Evolutionary conservation across 64 coral and sea anemone species (phyloP).

Genomic region (Orbicella faveolata): DNA sequence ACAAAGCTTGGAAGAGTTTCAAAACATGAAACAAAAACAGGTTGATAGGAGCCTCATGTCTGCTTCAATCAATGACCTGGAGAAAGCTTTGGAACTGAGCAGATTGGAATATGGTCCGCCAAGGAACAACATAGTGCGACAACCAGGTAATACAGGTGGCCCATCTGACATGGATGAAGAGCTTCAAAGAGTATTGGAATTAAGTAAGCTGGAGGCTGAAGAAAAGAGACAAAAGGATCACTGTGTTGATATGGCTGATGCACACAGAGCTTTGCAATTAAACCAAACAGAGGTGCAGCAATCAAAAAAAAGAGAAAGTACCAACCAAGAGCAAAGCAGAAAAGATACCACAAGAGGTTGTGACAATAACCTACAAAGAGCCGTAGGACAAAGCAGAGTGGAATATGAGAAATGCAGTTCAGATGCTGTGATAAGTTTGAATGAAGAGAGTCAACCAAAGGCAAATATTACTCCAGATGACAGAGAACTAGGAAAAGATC

Average conservation of each 20-base stretch:
- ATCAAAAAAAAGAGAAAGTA: background rate
- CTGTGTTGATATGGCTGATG: background rate
- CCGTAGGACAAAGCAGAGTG: slow-evolving; percentile 8
- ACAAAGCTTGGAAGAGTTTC: slow-evolving; percentile 26
- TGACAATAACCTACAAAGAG: slow-evolving; percentile 20
- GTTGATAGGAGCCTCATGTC: background rate
- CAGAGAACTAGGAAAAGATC: background rate
- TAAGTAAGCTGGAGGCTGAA: slow-evolving; percentile 21
- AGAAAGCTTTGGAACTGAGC: slow-evolving; percentile 36
- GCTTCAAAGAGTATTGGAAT: background rate
- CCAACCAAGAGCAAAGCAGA: background rate
- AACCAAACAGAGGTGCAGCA: background rate
- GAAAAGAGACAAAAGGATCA: background rate
- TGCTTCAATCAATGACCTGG: background rate
- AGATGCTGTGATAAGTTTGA: background rate
- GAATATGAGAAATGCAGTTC: background rate
- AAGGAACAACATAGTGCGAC: background rate
- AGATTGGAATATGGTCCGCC: slow-evolving; percentile 21
- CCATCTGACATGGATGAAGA: background rate
- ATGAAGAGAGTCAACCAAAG: background rate
- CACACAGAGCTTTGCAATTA: too few relatives aligned
- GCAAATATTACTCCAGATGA: background rate
- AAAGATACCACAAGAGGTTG: background rate
- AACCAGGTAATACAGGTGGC: background rate
- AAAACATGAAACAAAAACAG: background rate